Evolutionary conservation across 2,113 vertebrate species (phyloP), one percentile per base, ranked within the genome.

Genomic region (Chaetura pelagica): DNA sequence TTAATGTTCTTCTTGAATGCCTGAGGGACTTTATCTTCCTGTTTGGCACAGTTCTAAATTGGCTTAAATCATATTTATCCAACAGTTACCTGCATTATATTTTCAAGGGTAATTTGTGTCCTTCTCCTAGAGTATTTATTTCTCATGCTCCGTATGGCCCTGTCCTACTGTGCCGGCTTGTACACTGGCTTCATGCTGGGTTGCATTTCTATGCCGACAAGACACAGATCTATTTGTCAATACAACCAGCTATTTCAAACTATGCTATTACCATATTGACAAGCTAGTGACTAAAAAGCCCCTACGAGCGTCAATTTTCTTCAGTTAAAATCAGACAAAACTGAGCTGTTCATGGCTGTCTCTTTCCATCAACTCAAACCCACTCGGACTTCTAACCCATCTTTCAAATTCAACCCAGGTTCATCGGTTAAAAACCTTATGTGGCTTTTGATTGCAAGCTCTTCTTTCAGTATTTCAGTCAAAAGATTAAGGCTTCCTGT

Each of bases 1-100:
- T 97, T 94, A 97, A 96, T 98, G 97, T 97, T 97, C 97, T 97
- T 97, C 96, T 95, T 97, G 93, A 98, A 97, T 97, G 94, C 96
- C 95, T 92, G 90, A 87, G 96, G 93, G 96, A 96, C 91, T 97
- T 96, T 94, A 94, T 97, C 93, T 98, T 98, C 97, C 96, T 97
- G 85, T 96, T 97, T 98, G 97, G 97, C 96, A 96, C 87, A 89
- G 91, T 74, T 78, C 51, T 95, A 98, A 95, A 96, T 97, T 97
- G 95, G 95, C 95, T 96, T 96, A 97, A 98, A 97, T 97, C 78
- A 75, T 96, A 97, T 97, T 98, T 96, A 97, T 98, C 96, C 93
- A 97, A 94, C 63, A 93, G 97, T 93, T 94, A 98, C 97, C 96
- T 98, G 90, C 93, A 96, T 96, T 98, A 96, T 90, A 88, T 97